Base-by-base conservation (phyloP, 2,113 vertebrate species). In the Accipiter virgatus region DNA sequence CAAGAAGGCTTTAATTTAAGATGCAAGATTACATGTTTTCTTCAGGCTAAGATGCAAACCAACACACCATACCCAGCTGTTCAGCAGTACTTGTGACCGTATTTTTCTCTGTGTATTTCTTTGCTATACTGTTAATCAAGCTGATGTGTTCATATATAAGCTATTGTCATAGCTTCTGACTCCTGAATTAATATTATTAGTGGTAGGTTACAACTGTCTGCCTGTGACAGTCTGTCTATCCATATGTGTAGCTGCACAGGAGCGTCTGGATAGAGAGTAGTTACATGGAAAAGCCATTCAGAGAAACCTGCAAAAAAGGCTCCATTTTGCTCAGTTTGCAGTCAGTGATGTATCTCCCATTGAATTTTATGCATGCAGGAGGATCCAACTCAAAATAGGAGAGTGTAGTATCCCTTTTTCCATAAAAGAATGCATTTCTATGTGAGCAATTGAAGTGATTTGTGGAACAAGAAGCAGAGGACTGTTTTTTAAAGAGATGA, bases 381-480 rank as follows among this genome's bases (percentile, higher is more conserved):
- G 50, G 36, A 80, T 81, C 94, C 84, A 21, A 66, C 47, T 90
- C 18, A 16, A 88, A 92, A 93, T 61, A 52, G 23, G 84, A 43
- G 47, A 88, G 59, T 0, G 0, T 86, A 77, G 90, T 82, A 90
- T n/a, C 81, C 27, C 62, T 34, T 93, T 95, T 85, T 63, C 87
- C 68, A 13, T 90, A 22, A 90, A 90, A 88, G 75, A 78, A 87
- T 83, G 19, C 3, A 2, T 92, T 93, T 93, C 72, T 93, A 0
- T 93, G 72, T 59, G 56, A 95, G 90, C 55, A 86, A 67, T 94
- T 90, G 32, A n/a, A 92, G 61, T 75, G 65, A 87, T 94, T 87
- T 72, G 61, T 93, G 77, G 74, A 95, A 94, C 42, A 90, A 96
- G 85, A 86, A 94, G 58, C 85, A 93, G 93, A 96, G 45, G 38